Evolutionary conservation across 2,888 invertebrate genomes (phyloP).

Genomic region (Teinopalpus imperialis): DNA sequence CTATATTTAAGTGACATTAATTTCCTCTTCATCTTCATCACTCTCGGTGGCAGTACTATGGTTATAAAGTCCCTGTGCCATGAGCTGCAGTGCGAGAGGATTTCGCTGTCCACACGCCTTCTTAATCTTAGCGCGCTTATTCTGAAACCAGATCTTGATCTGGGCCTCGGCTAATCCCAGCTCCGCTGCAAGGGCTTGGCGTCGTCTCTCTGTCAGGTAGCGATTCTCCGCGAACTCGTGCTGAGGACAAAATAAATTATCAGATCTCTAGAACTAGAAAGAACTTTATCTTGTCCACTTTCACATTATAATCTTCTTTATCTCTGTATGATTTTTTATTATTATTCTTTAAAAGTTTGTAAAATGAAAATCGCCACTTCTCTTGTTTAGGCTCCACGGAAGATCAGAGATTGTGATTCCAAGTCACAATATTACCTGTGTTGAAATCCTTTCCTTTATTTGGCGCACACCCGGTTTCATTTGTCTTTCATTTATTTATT

Average conservation of each 20-base stretch:
- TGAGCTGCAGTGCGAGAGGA: constrained; percentile 92
- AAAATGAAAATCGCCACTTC: too few relatives aligned
- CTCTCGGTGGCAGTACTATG: constrained; percentile 76
- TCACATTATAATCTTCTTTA: too few relatives aligned
- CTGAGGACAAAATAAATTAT: constrained; percentile 48
- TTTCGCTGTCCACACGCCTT: constrained; percentile 93
- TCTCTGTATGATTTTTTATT: too few relatives aligned
- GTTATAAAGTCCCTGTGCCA: constrained; percentile 97
- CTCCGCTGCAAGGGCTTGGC: constrained; percentile 94
- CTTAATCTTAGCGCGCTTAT: constrained; percentile 98
- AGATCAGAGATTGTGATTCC: too few relatives aligned
- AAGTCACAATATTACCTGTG: too few relatives aligned
- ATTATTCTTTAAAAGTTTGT: too few relatives aligned
- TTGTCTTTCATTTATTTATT: too few relatives aligned
- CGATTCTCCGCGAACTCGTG: constrained; percentile 96
- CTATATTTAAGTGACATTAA: constrained; percentile 29
- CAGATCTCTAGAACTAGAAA: too few relatives aligned
- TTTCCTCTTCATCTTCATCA: constrained; percentile 36
- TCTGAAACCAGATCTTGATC: constrained; percentile 99
- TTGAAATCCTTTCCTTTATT: too few relatives aligned
- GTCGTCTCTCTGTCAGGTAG: constrained; percentile 94
- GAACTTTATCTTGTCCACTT: too few relatives aligned
- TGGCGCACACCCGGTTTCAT: too few relatives aligned
- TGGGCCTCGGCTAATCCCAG: constrained; percentile 97
- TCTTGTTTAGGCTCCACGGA: too few relatives aligned